Percentiles rank a stretch among this genome's conserved stretches.
phyloP scores from a whole-genome alignment of 1,140 invertebrate species.

The Achroia grisella region DNA sequence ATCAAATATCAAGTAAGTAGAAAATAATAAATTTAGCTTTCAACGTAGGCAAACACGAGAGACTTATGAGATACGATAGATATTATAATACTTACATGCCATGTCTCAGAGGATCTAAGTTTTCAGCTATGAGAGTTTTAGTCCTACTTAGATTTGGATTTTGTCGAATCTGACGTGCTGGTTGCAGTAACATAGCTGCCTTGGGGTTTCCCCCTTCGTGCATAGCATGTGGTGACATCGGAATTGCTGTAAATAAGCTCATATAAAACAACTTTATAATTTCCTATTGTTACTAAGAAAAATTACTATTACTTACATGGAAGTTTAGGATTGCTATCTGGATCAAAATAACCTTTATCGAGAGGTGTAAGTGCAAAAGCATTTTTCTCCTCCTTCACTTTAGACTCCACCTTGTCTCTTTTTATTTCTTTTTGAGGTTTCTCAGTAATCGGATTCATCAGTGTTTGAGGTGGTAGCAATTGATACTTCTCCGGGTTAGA shows the following conservation, averaged over 20 bases:
- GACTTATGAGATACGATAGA: too few species aligned
- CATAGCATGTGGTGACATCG: conserved; percentile 1
- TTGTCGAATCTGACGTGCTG: conserved; percentile 38
- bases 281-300: too few species aligned
- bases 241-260: not conserved
- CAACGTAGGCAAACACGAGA: too few species aligned
- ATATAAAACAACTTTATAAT: too few species aligned
- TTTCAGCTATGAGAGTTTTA: conserved; percentile 38
- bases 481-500: not conserved
- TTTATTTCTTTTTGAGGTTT: not conserved
- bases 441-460: not conserved
- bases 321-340: conserved; percentile 1
- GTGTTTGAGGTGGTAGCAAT: not conserved
- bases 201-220: conserved; percentile 12
- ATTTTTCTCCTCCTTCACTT: conserved; percentile 8
- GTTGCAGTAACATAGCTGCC: conserved; percentile 5
- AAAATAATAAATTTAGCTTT: too few species aligned
- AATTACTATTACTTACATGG: conserved; percentile 1
- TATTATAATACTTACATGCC: conserved; percentile 48
- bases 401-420: not conserved
- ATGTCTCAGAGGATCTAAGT: conserved; percentile 34
- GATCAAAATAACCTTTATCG: conserved; percentile 34
- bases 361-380: conserved; percentile 34
- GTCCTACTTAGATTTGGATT: conserved; percentile 45
- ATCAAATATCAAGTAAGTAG: too few species aligned